Base-by-base conservation (phyloP, 2,797 vertebrate genomes). In the Acrossocheilus wenchowensis region DNA sequence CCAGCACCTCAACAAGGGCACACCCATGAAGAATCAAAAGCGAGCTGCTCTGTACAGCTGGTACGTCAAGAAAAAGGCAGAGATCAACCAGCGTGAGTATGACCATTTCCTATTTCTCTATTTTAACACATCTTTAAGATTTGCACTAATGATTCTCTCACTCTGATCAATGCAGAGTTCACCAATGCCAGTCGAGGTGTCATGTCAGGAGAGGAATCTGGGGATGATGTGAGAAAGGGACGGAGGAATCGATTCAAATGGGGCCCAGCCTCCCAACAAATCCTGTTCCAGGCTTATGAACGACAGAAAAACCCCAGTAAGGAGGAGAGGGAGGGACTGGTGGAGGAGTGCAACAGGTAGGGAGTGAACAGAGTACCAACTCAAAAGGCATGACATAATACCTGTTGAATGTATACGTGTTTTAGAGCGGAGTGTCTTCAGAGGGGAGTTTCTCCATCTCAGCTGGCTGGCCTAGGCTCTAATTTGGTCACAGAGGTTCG, bases 21-120 rank as follows among this genome's bases (percentile, higher is more conserved):
- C 98, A 8, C 98, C 98, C 72, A 99, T 99, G 98, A 99, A 99
- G 94, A 99, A 98, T 72, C 98, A 99, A 88, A 99, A 99, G 92
- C 94, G 98, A 39, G 97, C 97, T 0, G 95, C 98, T 71, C 95
- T 99, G 89, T 99, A 99, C 96, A 97, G 94, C 92, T 99, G 98
- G 98, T 99, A 99, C 0, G 96, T 99, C 92, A 97, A 97, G 95
- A 99, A 98, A 96, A 97, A 97, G 92, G 95, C 97, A 89, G 98
- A 99, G 93, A 98, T 99, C 93, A 98, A 96, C 81, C 97, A 97
- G 92, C 98, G 98, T 99, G 95, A 99, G 98, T 98, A 97, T 45
- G 41, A 6, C 9, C 30, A n/a, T 48, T 21, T 60, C 21, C 23
- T 57, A 68, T 15, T 17, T 78, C 39, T 68, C 54, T 60, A 3